phyloP scores from a whole-genome alignment of 23 tunicate genomes.

The Ciona savignyi region DNA sequence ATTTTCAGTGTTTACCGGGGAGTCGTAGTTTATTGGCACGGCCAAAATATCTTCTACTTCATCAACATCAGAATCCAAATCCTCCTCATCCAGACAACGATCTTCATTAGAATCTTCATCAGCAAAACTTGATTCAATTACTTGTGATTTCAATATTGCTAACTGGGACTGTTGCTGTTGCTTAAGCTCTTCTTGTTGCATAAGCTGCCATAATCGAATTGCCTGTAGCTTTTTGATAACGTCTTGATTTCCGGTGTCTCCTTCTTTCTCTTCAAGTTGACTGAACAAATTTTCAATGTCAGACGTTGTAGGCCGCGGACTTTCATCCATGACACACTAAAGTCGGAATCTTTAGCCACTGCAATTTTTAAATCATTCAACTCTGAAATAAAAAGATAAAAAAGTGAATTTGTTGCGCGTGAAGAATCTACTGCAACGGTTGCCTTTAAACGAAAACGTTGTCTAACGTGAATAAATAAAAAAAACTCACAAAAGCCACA shows the following conservation, averaged over 20 bases:
- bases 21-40: neutral
- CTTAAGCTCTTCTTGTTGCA: constrained; percentile 84
- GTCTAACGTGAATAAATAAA: no score
- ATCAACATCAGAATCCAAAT: neutral
- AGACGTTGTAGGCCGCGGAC: neutral
- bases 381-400: no score
- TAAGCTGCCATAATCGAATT: constrained; percentile 62
- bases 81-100: neutral
- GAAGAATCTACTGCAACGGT: no score
- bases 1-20: neutral
- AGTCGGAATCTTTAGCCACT: no score
- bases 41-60: constrained; percentile 1
- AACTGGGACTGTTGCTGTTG: constrained; percentile 71
- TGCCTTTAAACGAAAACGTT: no score
- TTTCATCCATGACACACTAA: neutral
- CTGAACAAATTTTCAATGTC: neutral
- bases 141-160: constrained; percentile 52
- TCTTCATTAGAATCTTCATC: neutral
- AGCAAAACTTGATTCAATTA: neutral
- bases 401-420: no score
- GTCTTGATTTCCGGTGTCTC: neutral
- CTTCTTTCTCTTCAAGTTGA: neutral
- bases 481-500: no score
- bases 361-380: no score
- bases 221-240: constrained; percentile 74